Conservation (phyloP, 2,888 invertebrate species). For the Sphecodes monilicornis region DNA sequence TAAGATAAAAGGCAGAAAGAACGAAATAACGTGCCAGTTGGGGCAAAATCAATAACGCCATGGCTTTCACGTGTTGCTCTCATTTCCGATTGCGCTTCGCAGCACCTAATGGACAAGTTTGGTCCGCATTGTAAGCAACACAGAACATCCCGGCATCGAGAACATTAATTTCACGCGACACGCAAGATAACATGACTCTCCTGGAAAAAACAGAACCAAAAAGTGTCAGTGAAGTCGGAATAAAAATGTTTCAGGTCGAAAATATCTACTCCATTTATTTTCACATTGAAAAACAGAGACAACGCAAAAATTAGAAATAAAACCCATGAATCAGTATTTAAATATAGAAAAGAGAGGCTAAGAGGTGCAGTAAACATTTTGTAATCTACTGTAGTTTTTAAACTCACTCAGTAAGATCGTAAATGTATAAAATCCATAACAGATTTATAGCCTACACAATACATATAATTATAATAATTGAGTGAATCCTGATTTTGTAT, state of each 20-base stretch:
- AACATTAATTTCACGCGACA: slow-evolving; percentile 1
- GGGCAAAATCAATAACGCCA: slow-evolving; percentile 74
- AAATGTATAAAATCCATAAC: background rate
- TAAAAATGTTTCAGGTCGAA: background rate
- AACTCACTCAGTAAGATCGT: background rate
- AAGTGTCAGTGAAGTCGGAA: background rate
- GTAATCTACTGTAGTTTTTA: background rate
- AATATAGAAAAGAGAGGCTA: background rate
- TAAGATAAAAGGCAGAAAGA: slow-evolving; percentile 17
- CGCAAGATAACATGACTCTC: background rate
- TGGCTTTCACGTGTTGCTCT: slow-evolving; percentile 74
- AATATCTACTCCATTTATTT: background rate
- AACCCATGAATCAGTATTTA: background rate
- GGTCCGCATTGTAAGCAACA: background rate
- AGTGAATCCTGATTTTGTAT: background rate
- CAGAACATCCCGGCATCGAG: background rate
- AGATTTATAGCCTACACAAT: background rate
- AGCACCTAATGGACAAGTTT: slow-evolving; percentile 30
- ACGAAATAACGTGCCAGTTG: slow-evolving; percentile 71
- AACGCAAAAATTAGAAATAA: background rate
- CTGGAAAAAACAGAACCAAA: background rate
- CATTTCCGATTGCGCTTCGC: slow-evolving; percentile 67
- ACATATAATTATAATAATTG: background rate
- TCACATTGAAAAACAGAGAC: background rate
- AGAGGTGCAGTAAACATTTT: background rate